A percentile compares a stretch with the other conserved stretches of the same genome.
Evolutionary conservation across 2,797 vertebrate species (phyloP).

Genomic region (Lepus townsendii): DNA sequence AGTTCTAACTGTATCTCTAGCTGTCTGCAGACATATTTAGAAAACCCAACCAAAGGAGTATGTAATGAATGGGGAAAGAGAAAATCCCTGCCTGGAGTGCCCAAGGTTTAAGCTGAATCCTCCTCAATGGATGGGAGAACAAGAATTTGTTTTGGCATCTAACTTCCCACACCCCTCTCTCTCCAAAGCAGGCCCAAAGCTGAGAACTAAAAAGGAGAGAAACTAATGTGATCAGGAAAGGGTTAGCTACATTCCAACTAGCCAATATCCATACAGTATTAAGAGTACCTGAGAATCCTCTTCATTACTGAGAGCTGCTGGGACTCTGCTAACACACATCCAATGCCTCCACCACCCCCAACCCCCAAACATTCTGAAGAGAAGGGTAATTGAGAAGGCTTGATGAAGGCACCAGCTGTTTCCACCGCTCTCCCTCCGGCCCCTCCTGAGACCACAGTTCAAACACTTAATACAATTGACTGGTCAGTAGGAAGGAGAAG

Average conservation of each 20-base stretch:
- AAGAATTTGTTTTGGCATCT: slow-evolving; percentile 34
- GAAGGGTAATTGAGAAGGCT: slow-evolving; percentile 51
- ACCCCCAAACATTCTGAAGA: slow-evolving; percentile 54
- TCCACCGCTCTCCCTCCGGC: slow-evolving; percentile 5
- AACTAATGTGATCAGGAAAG: slow-evolving; percentile 66
- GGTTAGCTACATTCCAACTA: slow-evolving; percentile 69
- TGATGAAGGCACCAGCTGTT: slow-evolving; percentile 72
- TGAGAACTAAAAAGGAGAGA: background rate
- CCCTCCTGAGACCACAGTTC: slow-evolving; percentile 32
- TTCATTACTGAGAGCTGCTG: background rate
- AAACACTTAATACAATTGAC: slow-evolving; percentile 80
- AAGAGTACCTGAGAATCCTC: slow-evolving; percentile 58
- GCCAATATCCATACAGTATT: slow-evolving; percentile 57
- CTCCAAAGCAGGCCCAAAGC: slow-evolving; percentile 21
- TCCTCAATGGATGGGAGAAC: background rate
- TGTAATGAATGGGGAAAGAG: slow-evolving; percentile 62
- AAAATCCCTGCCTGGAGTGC: slow-evolving; percentile 56
- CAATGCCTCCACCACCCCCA: slow-evolving; percentile 27
- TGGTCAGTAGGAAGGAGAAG: slow-evolving; percentile 76
- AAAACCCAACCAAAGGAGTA: slow-evolving; percentile 71
- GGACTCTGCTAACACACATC: slow-evolving; percentile 10
- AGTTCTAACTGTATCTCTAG: slow-evolving; percentile 57
- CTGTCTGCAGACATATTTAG: background rate
- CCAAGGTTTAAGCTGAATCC: slow-evolving; percentile 38
- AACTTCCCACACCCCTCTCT: background rate